phyloP scores from a whole-genome alignment of 2,113 vertebrate genomes.

The Girardinichthys multiradiatus region DNA sequence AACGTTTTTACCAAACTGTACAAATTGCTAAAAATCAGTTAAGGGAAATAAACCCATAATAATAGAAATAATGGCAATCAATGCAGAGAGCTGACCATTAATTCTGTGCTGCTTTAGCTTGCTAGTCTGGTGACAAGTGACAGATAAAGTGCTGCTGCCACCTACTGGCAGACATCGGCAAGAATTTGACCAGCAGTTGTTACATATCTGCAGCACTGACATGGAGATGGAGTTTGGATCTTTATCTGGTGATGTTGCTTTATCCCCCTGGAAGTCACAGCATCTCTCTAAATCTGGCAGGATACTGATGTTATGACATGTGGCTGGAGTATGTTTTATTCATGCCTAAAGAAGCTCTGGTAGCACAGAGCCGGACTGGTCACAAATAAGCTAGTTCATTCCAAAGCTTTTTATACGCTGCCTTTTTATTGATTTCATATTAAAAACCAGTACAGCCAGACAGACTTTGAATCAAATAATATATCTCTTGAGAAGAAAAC shows the following conservation, averaged over 20 bases:
- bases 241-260: not conserved
- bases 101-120: slow-evolving; percentile 1
- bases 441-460: slow-evolving; percentile 7
- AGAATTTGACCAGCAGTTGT: not conserved
- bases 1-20: not conserved
- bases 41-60: slow-evolving; percentile 16
- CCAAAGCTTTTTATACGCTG: slow-evolving; percentile 12
- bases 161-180: slow-evolving; percentile 55
- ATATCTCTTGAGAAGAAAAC: no score
- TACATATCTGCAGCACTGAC: not conserved
- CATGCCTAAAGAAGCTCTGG: slow-evolving; percentile 27
- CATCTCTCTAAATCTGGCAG: not conserved
- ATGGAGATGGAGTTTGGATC: not conserved
- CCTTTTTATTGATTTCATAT: slow-evolving; percentile 33
- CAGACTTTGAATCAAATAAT: slow-evolving; percentile 8
- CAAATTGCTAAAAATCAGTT: slow-evolving; percentile 4
- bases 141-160: slow-evolving; percentile 63
- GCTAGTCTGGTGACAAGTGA: slow-evolving; percentile 9
- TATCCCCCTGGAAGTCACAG: not conserved
- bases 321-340: slow-evolving; percentile 25
- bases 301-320: slow-evolving; percentile 14
- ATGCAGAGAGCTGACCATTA: slow-evolving; percentile 5
- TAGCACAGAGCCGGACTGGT: slow-evolving; percentile 28
- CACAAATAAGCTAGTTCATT: slow-evolving; percentile 43
- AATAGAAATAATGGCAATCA: slow-evolving; percentile 24